Percentiles rank a stretch among this genome's conserved stretches.
Evolutionary conservation across 2,113 vertebrate species (phyloP).

Genomic region (Megaptera novaeangliae): DNA sequence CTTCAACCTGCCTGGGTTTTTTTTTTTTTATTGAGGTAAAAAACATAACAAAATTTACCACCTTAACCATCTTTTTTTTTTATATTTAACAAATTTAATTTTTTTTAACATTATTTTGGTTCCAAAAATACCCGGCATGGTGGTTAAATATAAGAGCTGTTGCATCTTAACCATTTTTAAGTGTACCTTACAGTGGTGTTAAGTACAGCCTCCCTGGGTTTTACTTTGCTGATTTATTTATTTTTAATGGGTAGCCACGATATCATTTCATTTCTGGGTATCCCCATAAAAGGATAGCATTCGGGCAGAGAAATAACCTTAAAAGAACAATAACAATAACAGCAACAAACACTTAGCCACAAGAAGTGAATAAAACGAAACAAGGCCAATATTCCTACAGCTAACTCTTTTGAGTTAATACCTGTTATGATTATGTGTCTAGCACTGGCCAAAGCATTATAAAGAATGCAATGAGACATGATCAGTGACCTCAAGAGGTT

Average conservation of each 20-base stretch:
- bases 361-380: neutral
- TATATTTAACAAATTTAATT: too few relatives aligned
- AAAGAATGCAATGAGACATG: neutral
- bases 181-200: neutral
- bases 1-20: conserved; percentile 55
- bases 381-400: neutral
- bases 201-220: conserved; percentile 33
- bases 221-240: neutral
- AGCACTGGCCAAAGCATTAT: neutral
- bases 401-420: neutral
- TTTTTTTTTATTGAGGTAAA: neutral
- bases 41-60: neutral
- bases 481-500: neutral
- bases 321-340: neutral
- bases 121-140: too few relatives aligned
- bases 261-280: neutral
- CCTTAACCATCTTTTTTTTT: neutral
- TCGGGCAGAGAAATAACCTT: neutral
- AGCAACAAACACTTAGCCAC: neutral
- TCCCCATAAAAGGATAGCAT: neutral
- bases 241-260: neutral
- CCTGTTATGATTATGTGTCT: neutral
- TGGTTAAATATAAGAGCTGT: too few relatives aligned
- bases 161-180: neutral
- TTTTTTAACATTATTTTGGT: too few relatives aligned